Evolutionary conservation across 1,140 invertebrate species (phyloP).

Genomic region (Ceratosolen fusciceps): DNA sequence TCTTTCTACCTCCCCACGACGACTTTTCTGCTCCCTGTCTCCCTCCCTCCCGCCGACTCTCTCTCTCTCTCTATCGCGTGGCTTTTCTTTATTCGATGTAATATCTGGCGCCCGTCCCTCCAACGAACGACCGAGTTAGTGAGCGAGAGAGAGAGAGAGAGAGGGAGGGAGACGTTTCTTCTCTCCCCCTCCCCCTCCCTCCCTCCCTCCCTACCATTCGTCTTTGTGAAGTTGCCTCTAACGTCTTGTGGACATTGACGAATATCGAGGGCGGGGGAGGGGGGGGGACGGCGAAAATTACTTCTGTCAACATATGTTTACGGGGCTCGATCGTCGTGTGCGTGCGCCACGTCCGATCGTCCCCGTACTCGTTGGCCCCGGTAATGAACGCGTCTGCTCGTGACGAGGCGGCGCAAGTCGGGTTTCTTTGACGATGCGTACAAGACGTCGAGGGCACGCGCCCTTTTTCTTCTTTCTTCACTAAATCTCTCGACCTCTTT

Average conservation of each 20-base stretch:
- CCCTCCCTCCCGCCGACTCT: neutral
- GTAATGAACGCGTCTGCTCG: constrained; percentile 6
- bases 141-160: no score
- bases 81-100: neutral
- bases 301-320: constrained; percentile 46
- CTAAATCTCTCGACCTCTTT: constrained; percentile 4
- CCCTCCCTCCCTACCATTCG: no score
- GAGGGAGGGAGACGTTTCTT: no score
- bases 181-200: no score
- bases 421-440: constrained; percentile 41
- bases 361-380: no score
- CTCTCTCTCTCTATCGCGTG: constrained; percentile 8
- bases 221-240: constrained; percentile 33
- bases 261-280: neutral
- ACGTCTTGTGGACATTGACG: neutral
- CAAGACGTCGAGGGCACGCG: neutral
- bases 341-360: neutral
- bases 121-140: constrained; percentile 21
- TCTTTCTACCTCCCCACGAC: neutral
- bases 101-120: neutral
- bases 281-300: constrained; percentile 36
- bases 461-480: neutral
- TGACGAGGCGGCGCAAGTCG: constrained; percentile 16
- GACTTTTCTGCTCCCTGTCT: neutral
- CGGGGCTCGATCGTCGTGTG: neutral